Base-by-base conservation (phyloP, 2,113 vertebrate species). In the Gobio gobio region DNA sequence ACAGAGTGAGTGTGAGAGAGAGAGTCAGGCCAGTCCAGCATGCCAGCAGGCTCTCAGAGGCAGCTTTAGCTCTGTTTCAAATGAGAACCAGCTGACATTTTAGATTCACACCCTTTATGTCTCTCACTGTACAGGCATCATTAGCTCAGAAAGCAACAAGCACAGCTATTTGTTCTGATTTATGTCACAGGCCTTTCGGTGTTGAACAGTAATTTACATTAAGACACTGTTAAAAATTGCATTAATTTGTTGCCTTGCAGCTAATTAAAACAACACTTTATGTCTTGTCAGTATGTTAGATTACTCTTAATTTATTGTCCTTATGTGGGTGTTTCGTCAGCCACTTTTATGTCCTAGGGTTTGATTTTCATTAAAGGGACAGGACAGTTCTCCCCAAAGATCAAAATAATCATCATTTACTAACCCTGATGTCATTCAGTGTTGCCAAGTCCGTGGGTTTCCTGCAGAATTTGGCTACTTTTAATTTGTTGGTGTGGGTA, bases 1-100 rank as follows among this genome's bases (percentile, higher is more conserved):
- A 13, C 40, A 22, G 26, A 51, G 61, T 64, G 78, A 20, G 59
- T 1, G 36, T 2, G n/a, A 26, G n/a, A 49, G 56, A 54, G 61
- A 78, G 61, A 78, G 74, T 51, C 45, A 56, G 47, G 18, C 12
- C 33, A 77, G 75, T 10, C 76, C 29, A 78, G 36, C n/a, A 47
- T 22, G 8, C 56, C 36, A 78, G 56, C 36, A 79, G 9, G 13
- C 56, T 26, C 77, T 63, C 58, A 78, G 10, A 36, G 29, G 75
- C 51, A 81, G 61, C 78, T 51, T 58, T 47, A 43, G 63, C 36
- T 70, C 49, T 22, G 84, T 13, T 22, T 79, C 12, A 80, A 79
- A 72, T 72, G 54, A 63, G 18, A 66, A 70, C 49, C 75, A 68
- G 24, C 33, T 70, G 47, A 68, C 59, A 49, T 64, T 10, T 76